These are phyloP conservation scores for Blennius ocellaris DNA, from an alignment of 2,113 vertebrate species.

Conservation along the genomic window DNA sequence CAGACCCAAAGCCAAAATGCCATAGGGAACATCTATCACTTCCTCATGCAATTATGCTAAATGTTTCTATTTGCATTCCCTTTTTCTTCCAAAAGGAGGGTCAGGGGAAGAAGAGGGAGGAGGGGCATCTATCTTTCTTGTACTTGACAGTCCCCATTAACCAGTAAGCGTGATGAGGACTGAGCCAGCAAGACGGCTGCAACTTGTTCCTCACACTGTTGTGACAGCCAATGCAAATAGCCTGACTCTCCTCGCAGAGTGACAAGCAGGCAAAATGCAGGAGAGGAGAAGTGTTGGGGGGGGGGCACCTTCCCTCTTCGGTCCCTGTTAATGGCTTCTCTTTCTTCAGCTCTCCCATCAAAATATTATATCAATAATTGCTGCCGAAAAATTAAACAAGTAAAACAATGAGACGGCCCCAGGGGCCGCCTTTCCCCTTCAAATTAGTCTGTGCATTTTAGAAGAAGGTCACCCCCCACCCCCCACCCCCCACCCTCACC, in stretches of 20 bases:
- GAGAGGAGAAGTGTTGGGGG: conserved; percentile 21
- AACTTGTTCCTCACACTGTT: conserved; percentile 82
- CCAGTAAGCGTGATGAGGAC: conserved; percentile 58
- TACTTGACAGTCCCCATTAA: conserved; percentile 81
- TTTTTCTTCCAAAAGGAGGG: conserved; percentile 25
- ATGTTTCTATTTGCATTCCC: conserved; percentile 75
- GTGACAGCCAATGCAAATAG: conserved; percentile 83
- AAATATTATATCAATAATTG: conserved; percentile 89
- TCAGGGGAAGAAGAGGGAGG: background rate
- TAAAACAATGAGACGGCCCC: conserved; percentile 83
- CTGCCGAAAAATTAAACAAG: conserved; percentile 81
- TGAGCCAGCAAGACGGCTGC: conserved; percentile 53
- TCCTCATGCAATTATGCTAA: conserved; percentile 71
- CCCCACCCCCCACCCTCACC: conserved; percentile 36
- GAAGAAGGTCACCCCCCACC: conserved; percentile 85
- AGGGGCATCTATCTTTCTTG: conserved; percentile 71
- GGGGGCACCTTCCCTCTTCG: conserved; percentile 38
- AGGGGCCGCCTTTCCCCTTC: conserved; percentile 76
- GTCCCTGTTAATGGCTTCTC: conserved; percentile 73
- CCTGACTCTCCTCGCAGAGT: conserved; percentile 57
- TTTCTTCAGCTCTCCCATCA: conserved; percentile 70
- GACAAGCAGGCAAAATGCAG: conserved; percentile 36
- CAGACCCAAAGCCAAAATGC: conserved; percentile 56
- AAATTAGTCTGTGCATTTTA: conserved; percentile 87
- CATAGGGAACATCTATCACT: conserved; percentile 68